Conservation (phyloP, 2,797 vertebrate genomes). For the Telmatherina bonti region DNA sequence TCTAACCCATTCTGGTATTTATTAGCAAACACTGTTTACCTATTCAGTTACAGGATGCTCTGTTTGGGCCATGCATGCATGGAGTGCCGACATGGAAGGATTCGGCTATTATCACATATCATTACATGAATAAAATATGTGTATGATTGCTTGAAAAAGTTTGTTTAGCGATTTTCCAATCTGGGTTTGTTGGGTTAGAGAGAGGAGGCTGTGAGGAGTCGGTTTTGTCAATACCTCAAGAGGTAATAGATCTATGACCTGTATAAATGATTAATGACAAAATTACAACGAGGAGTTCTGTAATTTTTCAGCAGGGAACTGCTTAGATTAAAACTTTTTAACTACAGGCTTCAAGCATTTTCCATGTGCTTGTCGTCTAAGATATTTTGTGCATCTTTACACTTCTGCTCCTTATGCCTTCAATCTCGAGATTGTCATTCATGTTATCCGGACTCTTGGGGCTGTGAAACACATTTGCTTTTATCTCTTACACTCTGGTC, state of each 20-base stretch:
- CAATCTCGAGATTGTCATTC: constrained; percentile 56
- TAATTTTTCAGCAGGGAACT: constrained; percentile 36
- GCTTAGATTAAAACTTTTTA: constrained; percentile 25
- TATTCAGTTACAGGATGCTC: constrained; percentile 59
- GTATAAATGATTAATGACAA: constrained; percentile 59
- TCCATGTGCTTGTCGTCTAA: background rate
- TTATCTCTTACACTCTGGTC: constrained; percentile 72
- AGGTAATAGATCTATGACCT: constrained; percentile 59
- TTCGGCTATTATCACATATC: constrained; percentile 69
- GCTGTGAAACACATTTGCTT: constrained; percentile 66
- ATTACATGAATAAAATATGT: constrained; percentile 81
- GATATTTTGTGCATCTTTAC: constrained; percentile 10
- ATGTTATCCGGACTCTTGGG: constrained; percentile 51
- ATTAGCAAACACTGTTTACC: constrained; percentile 56
- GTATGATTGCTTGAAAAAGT: constrained; percentile 72
- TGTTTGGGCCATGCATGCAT: constrained; percentile 51
- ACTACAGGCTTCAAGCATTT: background rate
- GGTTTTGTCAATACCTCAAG: constrained; percentile 61
- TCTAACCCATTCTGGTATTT: constrained; percentile 39
- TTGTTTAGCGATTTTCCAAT: constrained; percentile 73
- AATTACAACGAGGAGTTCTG: constrained; percentile 49
- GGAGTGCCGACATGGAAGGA: constrained; percentile 65
- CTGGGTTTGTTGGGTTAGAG: constrained; percentile 65
- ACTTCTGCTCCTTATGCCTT: constrained; percentile 16
- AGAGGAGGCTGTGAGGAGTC: background rate